Percentiles rank a stretch among this genome's conserved stretches.
phyloP scores from a whole-genome alignment of 2,113 vertebrate species.

The Phyllostomus discolor region DNA sequence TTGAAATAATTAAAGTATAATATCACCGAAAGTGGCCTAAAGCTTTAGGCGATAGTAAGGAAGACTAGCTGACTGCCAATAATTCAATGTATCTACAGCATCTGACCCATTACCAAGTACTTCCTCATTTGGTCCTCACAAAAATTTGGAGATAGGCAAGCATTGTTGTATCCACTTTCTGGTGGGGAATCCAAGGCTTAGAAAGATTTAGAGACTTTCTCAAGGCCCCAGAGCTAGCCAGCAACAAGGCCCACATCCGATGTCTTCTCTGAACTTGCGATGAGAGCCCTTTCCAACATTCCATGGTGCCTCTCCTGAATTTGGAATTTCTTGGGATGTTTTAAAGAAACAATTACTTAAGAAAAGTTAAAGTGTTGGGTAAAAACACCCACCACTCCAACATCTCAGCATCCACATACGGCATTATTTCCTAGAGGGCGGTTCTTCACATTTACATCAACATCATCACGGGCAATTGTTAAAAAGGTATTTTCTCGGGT shows the following conservation, averaged over 20 bases:
- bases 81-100: not conserved
- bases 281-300: not conserved
- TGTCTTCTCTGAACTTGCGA: not conserved
- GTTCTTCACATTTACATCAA: not conserved
- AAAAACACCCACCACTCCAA: not conserved
- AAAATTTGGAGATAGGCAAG: not conserved
- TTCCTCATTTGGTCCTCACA: not conserved
- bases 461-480: not conserved
- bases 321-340: not conserved
- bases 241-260: not conserved
- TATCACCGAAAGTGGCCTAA: not conserved
- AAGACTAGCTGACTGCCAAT: not conserved
- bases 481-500: not conserved
- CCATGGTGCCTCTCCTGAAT: not conserved
- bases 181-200: not conserved
- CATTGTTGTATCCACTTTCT: not conserved
- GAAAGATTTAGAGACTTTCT: not conserved
- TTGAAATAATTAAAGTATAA: not conserved
- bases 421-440: not conserved
- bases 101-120: not conserved
- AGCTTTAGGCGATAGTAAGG: not conserved
- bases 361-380: not conserved
- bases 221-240: not conserved
- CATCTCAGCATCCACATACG: rapidly evolving
- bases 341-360: slow-evolving; percentile 1